Evolutionary conservation across 2,888 invertebrate genomes (phyloP), one percentile per base, ranked within the genome.

Genomic region (Allolobophora icterica): DNA sequence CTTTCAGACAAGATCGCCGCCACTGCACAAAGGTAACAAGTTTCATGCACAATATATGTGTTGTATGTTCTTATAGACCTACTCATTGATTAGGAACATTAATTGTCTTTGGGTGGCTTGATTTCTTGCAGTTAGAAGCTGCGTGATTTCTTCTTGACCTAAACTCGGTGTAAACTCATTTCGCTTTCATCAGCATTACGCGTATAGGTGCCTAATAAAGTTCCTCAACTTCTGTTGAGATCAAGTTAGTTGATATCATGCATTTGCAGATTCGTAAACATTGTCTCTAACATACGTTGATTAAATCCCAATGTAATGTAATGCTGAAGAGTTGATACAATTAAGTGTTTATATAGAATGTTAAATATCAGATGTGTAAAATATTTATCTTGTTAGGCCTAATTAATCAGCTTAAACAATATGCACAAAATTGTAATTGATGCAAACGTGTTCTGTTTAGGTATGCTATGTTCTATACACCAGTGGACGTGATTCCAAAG

Each of bases 381-480:
- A n/a, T n/a, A n/a, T n/a, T n/a, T n/a, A n/a, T n/a, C n/a, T n/a
- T n/a, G n/a, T n/a, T n/a, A 38, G 38, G 38, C 38, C 38, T 38
- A 38, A 38, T 42, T 13, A 40, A 40, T 40, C 40, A 40, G 40
- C 40, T n/a, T 40, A 13, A 42, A 52, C 52, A 1, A 24, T 24
- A 1, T 24, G 24, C 24, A n/a, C n/a, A 71, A n/a, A n/a, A 71
- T 71, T 30, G 8, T 11, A n/a, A n/a, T n/a, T n/a, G 30, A 30
- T 71, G 30, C 17, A n/a, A 11, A 71, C n/a, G 8, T n/a, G n/a
- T 71, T 71, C 6, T n/a, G 71, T 71, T 71, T 71, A 71, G 71
- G 71, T n/a, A 71, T 71, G n/a, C 71, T 71, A 8, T 71, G 71
- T 71, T 71, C 71, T 71, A 71, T 71, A n/a, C 71, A 71, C 71